Base-by-base conservation (phyloP, 2,888 invertebrate genomes). In the Sicus ferrugineus region DNA sequence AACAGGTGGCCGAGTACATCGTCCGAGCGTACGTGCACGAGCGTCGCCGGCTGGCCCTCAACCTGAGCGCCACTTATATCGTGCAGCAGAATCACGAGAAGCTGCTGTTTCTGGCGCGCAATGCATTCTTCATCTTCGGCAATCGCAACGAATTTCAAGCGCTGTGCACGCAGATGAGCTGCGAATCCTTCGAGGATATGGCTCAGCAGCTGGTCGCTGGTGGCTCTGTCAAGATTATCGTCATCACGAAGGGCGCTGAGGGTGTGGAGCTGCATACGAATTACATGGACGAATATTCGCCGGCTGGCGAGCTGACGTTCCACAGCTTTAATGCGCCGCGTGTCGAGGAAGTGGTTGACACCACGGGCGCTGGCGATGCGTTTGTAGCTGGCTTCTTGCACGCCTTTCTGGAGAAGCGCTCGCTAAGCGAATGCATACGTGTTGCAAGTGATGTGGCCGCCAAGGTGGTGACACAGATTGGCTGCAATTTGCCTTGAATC, bases 191-290 rank as follows among this genome's bases (percentile, higher is more conserved):
- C 11, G 80, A 80, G 2, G 74, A 78, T 21, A 66, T 80, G 63
- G 77, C 77, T 0, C 56, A 66, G 0, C 67, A 76, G 14, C 69
- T 81, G 14, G 19, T 80, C 21, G 63, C 75, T 3, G 72, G 72
- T 21, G 68, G 67, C 0, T 46, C 58, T 7, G 59, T 74, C 2
- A 81, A 80, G 70, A 86, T 89, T 5, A 86, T 91, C 26, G 85
- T 91, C 2, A 86, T 92, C 69, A 92, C 92, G 6, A 88, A 91
- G 76, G 91, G 90, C 11, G 81, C 85, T 0, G 82, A 87, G 19
- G 86, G 88, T 26, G 88, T 90, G 0, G 80, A 88, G 58, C 87
- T 90, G 31, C 80, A 80, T 30, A 77, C 79, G 38, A 85, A 84
- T 68, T 79, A 77, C 66, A 77, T 72, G n/a, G 78, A 75, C 7